phyloP scores from a whole-genome alignment of 1,140 invertebrate genomes.

The Plodia interpunctella region DNA sequence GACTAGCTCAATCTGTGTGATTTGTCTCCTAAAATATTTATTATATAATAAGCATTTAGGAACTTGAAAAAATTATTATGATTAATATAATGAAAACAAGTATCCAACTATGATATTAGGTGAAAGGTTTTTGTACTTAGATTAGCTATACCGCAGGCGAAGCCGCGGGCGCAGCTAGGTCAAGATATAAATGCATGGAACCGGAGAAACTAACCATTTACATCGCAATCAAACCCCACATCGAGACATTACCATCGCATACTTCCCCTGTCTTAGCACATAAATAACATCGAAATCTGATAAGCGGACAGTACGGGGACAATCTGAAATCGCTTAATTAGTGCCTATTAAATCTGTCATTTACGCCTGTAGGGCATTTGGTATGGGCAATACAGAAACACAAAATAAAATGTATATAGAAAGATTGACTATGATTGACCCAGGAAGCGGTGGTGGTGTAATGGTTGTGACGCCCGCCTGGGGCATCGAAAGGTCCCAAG shows the following conservation, averaged over 20 bases:
- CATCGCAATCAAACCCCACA: not conserved
- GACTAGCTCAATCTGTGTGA: too few species aligned
- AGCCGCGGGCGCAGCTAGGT: not conserved
- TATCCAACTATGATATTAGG: too few species aligned
- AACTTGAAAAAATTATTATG: too few species aligned
- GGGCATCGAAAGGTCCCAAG: too few species aligned
- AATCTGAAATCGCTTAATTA: conserved; percentile 65
- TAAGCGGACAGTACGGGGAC: conserved; percentile 35
- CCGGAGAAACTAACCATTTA: not conserved
- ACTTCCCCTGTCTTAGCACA: not conserved
- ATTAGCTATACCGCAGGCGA: too few species aligned
- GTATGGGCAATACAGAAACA: not conserved
- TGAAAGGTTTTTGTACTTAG: too few species aligned
- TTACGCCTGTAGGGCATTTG: conserved; percentile 43
- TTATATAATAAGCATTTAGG: too few species aligned
- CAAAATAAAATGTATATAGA: not conserved
- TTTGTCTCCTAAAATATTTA: too few species aligned
- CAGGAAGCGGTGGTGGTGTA: too few species aligned
- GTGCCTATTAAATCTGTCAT: conserved; percentile 66
- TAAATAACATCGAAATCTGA: conserved; percentile 54
- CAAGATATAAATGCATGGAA: not conserved
- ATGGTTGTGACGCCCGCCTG: too few species aligned
- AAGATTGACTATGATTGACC: too few species aligned
- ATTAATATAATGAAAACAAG: too few species aligned
- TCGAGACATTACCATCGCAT: not conserved